phyloP scores from a whole-genome alignment of 2,113 vertebrate species.

The Xiphophorus couchianus region DNA sequence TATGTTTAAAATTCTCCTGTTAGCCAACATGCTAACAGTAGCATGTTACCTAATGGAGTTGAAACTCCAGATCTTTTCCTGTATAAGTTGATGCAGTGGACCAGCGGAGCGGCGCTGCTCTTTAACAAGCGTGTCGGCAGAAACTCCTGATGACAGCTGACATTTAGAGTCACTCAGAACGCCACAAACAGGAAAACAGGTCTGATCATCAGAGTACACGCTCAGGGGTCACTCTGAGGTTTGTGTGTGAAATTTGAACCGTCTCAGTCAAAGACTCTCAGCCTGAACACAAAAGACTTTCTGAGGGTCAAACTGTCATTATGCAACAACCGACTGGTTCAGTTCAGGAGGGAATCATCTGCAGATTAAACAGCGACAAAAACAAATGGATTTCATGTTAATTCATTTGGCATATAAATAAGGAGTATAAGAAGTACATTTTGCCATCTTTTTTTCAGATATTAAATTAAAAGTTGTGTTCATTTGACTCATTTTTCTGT shows the following conservation, averaged over 20 bases:
- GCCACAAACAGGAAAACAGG: neutral
- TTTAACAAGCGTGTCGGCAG: constrained; percentile 7
- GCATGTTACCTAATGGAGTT: no score
- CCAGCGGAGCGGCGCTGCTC: neutral
- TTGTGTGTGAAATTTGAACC: neutral
- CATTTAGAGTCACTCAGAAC: constrained; percentile 1
- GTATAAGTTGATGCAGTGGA: neutral
- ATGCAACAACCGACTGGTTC: neutral
- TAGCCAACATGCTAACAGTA: no score
- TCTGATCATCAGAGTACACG: neutral
- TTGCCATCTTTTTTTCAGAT: no score
- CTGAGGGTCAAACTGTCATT: neutral
- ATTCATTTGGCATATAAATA: no score
- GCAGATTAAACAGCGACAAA: neutral
- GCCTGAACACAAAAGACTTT: neutral
- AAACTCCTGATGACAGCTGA: constrained; percentile 19
- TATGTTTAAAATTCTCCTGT: no score
- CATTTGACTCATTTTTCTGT: no score
- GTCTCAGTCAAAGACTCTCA: neutral
- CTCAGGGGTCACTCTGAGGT: neutral
- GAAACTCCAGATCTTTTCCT: no score
- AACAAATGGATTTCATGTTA: no score
- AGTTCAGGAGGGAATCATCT: neutral
- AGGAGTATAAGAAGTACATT: no score
- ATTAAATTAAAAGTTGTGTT: no score